These are phyloP conservation scores for Enteromius fasciolatus DNA, from an alignment of 2,797 vertebrate species.

Conservation along the genomic window DNA sequence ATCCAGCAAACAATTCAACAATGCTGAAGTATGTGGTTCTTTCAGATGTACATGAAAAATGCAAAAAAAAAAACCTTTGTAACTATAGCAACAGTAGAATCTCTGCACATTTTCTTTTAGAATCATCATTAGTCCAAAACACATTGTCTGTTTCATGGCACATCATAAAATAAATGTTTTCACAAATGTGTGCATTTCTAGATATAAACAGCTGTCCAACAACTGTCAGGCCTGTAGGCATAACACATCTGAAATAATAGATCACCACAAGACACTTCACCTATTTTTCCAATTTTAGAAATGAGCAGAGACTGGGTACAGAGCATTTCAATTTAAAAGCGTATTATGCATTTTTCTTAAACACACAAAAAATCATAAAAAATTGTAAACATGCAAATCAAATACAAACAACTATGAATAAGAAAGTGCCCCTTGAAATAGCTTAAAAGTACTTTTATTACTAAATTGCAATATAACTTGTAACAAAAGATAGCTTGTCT, in stretches of 20 bases:
- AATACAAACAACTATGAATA: not conserved
- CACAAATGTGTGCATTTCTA: slow-evolving; percentile 4
- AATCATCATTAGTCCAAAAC: not conserved
- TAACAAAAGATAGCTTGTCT: not conserved
- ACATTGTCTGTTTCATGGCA: not conserved
- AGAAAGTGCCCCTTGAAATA: not conserved
- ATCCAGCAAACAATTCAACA: not conserved
- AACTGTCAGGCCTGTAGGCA: too few relatives aligned
- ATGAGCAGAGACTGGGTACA: not conserved
- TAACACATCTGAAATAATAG: not conserved
- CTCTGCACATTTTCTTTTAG: not conserved
- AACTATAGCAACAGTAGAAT: not conserved
- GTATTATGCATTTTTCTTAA: not conserved
- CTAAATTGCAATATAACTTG: not conserved
- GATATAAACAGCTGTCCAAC: not conserved
- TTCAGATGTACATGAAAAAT: not conserved
- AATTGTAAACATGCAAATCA: too few relatives aligned
- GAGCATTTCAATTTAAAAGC: not conserved
- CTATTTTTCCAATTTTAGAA: not conserved
- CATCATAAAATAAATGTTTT: not conserved
- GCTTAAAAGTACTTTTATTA: not conserved
- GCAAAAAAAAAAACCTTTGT: not conserved
- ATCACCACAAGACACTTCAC: not conserved
- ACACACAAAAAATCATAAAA: too few relatives aligned
- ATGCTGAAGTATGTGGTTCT: not conserved